Base-by-base conservation (phyloP, 2,113 vertebrate species). In the Gymnobelideus leadbeateri region DNA sequence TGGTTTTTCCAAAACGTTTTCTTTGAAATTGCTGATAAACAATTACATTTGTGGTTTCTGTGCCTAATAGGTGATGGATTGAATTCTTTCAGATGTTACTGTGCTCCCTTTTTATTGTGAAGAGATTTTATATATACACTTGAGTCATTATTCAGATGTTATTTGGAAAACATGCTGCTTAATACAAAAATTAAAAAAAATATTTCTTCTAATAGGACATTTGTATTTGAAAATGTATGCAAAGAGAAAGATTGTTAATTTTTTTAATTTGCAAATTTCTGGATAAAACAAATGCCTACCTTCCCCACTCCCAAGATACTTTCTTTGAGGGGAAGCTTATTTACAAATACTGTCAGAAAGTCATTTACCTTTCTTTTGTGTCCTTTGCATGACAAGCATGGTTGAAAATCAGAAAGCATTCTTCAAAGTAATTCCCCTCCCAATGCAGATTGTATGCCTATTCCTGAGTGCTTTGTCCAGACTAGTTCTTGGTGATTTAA, bases 401-500 rank as follows among this genome's bases (percentile, higher is more conserved):
- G 31, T 94, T 96, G 96, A 97, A 96, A 95, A 89, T 93, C 61
- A n/a, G 68, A 94, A 93, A 51, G 57, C 47, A 90, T 95, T 92
- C 43, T 93, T 96, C 92, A 95, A 91, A 94, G 54, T n/a, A 51
- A 0, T 95, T 91, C 84, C 25, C 26, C 26, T 93, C 91, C 51
- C 90, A 90, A 3, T 84, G 51, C 49, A 93, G 51, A 84, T 91
- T 57, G 93, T 77, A 51, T 94, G 37, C 43, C 54, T 96, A 95
- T 96, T 95, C 90, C 26, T 25, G 51, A 91, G 51, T 95, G 51
- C 93, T 96, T 94, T 97, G 92, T 93, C 94, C 94, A 84, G 51
- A n/a, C 94, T 94, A 89, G 91, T 95, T 96, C 90, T 94, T 51
- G 61, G 23, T 84, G 52, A 4, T 43, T 92, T 93, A 91, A 96